Evolutionary conservation across 2,797 vertebrate species (phyloP).

Genomic region (Fistularia tabacaria): DNA sequence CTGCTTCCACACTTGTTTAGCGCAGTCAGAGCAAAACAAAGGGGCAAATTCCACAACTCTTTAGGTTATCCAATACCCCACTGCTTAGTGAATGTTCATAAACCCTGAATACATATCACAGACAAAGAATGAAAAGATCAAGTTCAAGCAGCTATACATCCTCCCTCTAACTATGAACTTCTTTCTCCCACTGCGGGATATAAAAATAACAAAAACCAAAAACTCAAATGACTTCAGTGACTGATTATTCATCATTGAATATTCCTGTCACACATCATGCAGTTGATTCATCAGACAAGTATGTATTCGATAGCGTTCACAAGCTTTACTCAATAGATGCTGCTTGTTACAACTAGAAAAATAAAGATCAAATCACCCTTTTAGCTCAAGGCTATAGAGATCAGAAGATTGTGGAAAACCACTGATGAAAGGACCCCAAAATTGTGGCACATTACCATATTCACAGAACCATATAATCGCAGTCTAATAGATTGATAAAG

Average conservation of each 20-base stretch:
- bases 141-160: too few relatives aligned
- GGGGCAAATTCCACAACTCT: constrained; percentile 9
- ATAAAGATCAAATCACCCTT: too few relatives aligned
- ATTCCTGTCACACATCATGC: constrained; percentile 40
- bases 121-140: constrained; percentile 7
- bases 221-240: constrained; percentile 27
- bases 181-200: constrained; percentile 32
- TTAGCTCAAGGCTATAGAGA: too few relatives aligned
- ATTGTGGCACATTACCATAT: too few relatives aligned
- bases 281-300: constrained; percentile 24
- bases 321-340: not conserved
- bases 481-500: too few relatives aligned
- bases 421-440: too few relatives aligned
- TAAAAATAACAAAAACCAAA: constrained; percentile 36
- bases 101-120: constrained; percentile 10
- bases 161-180: constrained; percentile 6
- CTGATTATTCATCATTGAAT: constrained; percentile 38
- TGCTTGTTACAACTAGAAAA: constrained; percentile 9
- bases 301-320: constrained; percentile 11
- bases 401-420: too few relatives aligned
- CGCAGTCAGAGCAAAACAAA: constrained; percentile 34
- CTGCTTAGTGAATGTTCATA: too few relatives aligned
- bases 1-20: constrained; percentile 5
- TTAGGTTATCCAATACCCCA: constrained; percentile 8
- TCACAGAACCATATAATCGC: too few relatives aligned